Base-by-base conservation (phyloP, 2,797 vertebrate genomes). In the Enteromius trimaculatus region DNA sequence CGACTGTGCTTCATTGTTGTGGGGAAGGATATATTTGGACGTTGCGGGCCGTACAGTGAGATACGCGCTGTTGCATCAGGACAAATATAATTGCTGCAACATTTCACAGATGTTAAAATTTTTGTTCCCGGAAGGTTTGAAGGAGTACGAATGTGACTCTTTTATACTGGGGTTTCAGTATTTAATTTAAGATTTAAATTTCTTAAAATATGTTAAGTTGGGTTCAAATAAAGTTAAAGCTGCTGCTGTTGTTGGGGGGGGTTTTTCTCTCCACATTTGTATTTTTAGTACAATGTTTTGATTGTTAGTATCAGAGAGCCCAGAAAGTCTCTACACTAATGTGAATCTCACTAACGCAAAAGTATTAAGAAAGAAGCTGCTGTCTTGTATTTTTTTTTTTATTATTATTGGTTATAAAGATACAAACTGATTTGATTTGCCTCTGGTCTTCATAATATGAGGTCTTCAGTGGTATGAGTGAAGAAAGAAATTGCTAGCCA, bases 1-100 rank as follows among this genome's bases (percentile, higher is more conserved):
- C 91, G 85, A 80, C 79, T 93, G 62, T 92, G 90, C 60, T 92
- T 94, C 6, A 65, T 89, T 16, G 90, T 94, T 31, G 88, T 94
- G 16, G 88, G 88, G 10, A 89, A 87, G 72, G 89, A 91, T 44
- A 51, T 84, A 34, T 89, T 80, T 29, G 89, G 88, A 3, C 88
- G 89, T 19, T 91, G 81, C 17, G 88, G 90, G 19, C 88, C 85
- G 6, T 91, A 91, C 74, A 89, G 89, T 44, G 83, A 89, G 47
- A 29, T 91, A 21, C 68, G 71, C 39, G 82, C 83, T 31, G 76
- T 79, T 23, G 37, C 51, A 39, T n/a, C 49, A 1, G 55, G 44
- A 49, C 17, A 86, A 60, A 85, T 44, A 3, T 81, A 70, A 84
- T 44, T 37, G 60, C 62, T 55, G 31, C n/a, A 26, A 29, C 4